These are phyloP conservation scores for Bos javanicus DNA, from an alignment of 2,113 vertebrate genomes.

Conservation along the genomic window DNA sequence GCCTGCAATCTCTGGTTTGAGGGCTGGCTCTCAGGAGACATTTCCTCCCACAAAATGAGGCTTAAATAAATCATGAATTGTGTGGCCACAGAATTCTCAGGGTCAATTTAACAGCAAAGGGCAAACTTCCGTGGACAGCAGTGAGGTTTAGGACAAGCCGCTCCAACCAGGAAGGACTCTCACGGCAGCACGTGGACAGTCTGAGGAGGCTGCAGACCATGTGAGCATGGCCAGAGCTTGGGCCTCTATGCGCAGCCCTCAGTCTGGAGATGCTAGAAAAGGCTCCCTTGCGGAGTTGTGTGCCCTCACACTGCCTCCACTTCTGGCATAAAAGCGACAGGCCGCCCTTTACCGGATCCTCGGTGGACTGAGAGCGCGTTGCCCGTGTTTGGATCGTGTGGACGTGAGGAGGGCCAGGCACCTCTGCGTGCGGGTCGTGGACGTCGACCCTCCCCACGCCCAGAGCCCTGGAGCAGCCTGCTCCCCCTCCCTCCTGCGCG, in stretches of 20 bases:
- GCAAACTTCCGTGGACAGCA: fast-evolving
- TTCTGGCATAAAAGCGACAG: fast-evolving
- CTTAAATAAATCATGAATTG: neutral
- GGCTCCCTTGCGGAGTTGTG: fast-evolving
- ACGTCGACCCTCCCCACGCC: neutral
- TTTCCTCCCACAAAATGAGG: neutral
- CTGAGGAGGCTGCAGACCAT: neutral
- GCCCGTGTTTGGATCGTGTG: fast-evolving
- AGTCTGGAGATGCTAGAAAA: too few relatives aligned
- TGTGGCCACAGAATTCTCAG: neutral
- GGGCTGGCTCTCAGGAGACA: neutral
- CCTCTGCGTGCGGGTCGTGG: fast-evolving
- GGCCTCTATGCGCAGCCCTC: neutral
- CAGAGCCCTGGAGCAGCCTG: neutral
- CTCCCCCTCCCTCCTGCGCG: fast-evolving
- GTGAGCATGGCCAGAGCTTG: fast-evolving
- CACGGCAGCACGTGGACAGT: neutral
- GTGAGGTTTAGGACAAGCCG: neutral
- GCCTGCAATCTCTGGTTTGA: neutral
- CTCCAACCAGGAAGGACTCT: neutral
- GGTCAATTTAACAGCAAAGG: too few relatives aligned
- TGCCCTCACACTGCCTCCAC: fast-evolving
- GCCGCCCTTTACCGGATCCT: neutral
- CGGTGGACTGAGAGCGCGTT: too few relatives aligned
- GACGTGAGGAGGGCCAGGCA: neutral